Base-by-base conservation (phyloP, 2,113 vertebrate species). In the Gulo gulo region DNA sequence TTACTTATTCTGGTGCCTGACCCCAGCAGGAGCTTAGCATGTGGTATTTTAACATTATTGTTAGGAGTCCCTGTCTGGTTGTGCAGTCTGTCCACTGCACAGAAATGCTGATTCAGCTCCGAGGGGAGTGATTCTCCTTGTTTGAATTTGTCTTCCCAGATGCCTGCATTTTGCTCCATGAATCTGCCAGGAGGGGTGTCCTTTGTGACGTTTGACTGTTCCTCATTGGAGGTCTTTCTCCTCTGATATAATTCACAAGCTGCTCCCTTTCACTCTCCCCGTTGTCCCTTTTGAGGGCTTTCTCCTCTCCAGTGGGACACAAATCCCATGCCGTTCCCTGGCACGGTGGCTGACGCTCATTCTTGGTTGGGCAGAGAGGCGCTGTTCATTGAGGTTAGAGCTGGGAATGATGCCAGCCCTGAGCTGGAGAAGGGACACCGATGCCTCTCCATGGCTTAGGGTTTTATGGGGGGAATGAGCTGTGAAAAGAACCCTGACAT, bases 281-380 rank as follows among this genome's bases (percentile, higher is more conserved):
- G 34, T 24, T 16, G 1, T 83, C 0, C 52, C 14, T 45, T 82
- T 36, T 3, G 50, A 59, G 57, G 29, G 10, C 7, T n/a, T 8
- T 26, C 7, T 29, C 29, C 14, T 45, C 42, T 20, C 7, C 7
- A 23, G 6, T 0, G 1, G 65, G 23, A 10, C 9, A 6, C 39
- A 61, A 10, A 14, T 3, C 36, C 23, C 8, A 7, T 23, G 29
- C 26, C 1, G 47, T 39, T 21, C 45, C 63, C 63, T 20, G 8
- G 21, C 20, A 0, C 6, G 11, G 61, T 0, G 0, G 34, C 29
- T 13, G 18, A 16, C 8, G 0, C 4, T 15, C 5, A 0, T 3
- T 36, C 57, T 91, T 29, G 42, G 39, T 23, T 29, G 65, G 65
- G 20, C n/a, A 42, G 45, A 31, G 9, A 79, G 57, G 14, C n/a